Evolutionary conservation across 2,797 vertebrate species (phyloP).

Genomic region (Heteromormyrus szaboi): DNA sequence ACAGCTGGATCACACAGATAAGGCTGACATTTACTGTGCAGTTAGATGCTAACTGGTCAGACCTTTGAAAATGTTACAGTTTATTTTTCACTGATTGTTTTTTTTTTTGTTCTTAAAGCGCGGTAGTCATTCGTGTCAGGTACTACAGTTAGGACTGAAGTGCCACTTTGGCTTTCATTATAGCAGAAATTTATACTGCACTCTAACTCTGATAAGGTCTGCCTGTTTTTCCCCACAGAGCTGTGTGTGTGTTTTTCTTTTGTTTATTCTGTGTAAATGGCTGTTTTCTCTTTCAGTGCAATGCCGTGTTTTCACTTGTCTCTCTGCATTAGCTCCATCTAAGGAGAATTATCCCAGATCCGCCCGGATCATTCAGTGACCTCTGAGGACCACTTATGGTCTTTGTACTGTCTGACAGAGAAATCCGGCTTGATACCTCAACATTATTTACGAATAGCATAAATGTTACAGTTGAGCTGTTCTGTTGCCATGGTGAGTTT

Average conservation of each 20-base stretch:
- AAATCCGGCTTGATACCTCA: background rate
- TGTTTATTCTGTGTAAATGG: background rate
- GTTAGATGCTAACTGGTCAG: conserved; percentile 50
- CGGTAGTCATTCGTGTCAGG: conserved; percentile 11
- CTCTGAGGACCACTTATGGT: conserved; percentile 16
- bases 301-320: background rate
- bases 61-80: conserved; percentile 53
- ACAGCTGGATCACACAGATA: conserved; percentile 40
- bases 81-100: conserved; percentile 38
- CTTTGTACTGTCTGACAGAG: conserved; percentile 12
- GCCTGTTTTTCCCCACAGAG: background rate
- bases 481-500: conserved; percentile 58
- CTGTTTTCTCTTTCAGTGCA: conserved; percentile 1
- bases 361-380: background rate
- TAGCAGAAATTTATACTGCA: conserved; percentile 13
- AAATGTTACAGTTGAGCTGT: conserved; percentile 20
- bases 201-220: background rate
- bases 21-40: conserved; percentile 49
- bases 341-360: background rate
- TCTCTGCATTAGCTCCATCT: conserved; percentile 10
- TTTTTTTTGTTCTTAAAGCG: conserved; percentile 40
- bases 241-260: background rate
- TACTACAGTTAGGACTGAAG: conserved; percentile 9
- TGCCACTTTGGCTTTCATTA: conserved; percentile 19
- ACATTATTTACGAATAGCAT: conserved; percentile 20